phyloP scores from a whole-genome alignment of 1,140 invertebrate genomes.

The Hycleus cichorii region DNA sequence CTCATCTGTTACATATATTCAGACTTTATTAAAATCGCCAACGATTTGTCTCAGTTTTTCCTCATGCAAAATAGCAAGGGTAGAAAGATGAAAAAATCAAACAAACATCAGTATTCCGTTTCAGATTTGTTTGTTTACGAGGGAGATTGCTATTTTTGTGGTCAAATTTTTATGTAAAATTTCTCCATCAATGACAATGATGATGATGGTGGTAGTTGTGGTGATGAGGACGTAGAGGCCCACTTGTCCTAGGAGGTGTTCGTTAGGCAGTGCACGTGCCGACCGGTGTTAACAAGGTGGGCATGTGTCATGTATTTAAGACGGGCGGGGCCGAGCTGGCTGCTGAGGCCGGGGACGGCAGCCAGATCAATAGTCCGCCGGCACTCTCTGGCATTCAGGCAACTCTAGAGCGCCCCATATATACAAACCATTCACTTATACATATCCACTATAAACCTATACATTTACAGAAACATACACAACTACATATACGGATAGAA shows the following conservation, averaged over 20 bases:
- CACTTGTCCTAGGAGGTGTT: slow-evolving; percentile 7
- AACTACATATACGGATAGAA: slow-evolving; percentile 1
- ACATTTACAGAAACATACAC: neutral
- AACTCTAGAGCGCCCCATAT: neutral
- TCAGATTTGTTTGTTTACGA: too few species aligned
- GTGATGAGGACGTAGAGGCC: neutral
- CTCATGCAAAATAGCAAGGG: too few species aligned
- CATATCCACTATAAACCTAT: neutral
- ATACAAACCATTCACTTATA: neutral
- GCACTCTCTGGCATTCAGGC: slow-evolving; percentile 14
- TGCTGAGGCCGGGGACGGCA: slow-evolving; percentile 16
- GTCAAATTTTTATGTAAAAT: too few species aligned
- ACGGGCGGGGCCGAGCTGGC: slow-evolving; percentile 24
- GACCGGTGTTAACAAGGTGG: slow-evolving; percentile 23
- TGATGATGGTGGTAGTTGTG: neutral
- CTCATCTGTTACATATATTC: too few species aligned
- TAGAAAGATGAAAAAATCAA: too few species aligned
- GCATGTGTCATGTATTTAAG: slow-evolving; percentile 22
- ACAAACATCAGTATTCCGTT: too few species aligned
- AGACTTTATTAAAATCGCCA: too few species aligned
- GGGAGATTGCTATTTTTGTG: too few species aligned
- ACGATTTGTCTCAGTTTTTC: too few species aligned
- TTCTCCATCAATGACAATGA: too few species aligned
- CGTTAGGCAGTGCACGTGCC: slow-evolving; percentile 22
- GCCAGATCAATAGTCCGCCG: slow-evolving; percentile 26